These are phyloP conservation scores for Hylomyscus alleni DNA, from an alignment of 2,797 vertebrate genomes.

Conservation along the genomic window DNA sequence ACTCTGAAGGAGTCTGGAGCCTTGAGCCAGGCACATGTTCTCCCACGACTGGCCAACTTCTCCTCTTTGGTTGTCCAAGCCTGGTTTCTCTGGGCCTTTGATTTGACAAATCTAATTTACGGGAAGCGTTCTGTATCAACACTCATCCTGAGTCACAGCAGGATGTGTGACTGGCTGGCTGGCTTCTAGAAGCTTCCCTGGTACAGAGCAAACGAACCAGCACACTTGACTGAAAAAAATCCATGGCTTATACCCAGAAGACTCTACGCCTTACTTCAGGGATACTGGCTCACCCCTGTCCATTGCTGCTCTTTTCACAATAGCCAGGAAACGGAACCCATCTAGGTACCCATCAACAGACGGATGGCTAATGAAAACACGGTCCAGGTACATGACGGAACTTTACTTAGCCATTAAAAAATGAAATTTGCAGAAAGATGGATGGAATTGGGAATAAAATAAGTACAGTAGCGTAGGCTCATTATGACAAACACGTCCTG, in stretches of 20 bases:
- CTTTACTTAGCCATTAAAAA: neutral
- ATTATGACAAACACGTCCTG: neutral
- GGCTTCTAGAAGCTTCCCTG: neutral
- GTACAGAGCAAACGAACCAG: neutral
- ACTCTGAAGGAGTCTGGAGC: neutral
- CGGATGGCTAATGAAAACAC: neutral
- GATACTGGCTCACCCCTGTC: neutral
- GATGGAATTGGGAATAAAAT: neutral
- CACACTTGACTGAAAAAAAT: neutral
- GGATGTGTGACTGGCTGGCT: neutral
- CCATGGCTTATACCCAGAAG: neutral
- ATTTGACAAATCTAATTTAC: neutral
- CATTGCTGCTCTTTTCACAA: neutral
- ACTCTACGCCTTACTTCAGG: neutral
- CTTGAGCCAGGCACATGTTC: rapidly evolving
- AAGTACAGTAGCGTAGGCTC: neutral
- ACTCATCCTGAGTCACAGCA: neutral
- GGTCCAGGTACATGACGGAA: neutral
- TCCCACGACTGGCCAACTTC: neutral
- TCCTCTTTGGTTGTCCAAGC: neutral
- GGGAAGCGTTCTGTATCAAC: neutral
- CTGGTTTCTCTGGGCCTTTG: neutral
- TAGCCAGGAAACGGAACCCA: neutral
- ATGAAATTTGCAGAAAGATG: neutral
- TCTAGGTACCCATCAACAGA: neutral